phyloP scores from a whole-genome alignment of 1,140 invertebrate species.

The Dryas iulia region DNA sequence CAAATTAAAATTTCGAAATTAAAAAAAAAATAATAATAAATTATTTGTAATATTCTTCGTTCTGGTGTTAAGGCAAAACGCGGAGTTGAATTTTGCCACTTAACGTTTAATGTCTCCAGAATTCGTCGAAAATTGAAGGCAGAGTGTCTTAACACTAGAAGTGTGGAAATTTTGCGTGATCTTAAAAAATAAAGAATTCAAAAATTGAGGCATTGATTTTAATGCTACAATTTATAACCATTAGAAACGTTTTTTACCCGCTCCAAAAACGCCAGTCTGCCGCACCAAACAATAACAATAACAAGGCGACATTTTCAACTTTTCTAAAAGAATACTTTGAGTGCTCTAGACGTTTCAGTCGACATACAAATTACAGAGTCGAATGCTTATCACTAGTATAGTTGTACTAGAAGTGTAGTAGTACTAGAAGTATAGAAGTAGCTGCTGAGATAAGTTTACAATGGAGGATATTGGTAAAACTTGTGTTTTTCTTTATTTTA shows the following conservation, averaged over 20 bases:
- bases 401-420: not conserved
- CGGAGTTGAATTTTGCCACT: no score
- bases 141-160: no score
- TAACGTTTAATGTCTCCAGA: no score
- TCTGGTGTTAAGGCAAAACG: no score
- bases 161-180: no score
- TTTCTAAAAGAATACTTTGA: slow-evolving; percentile 21
- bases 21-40: no score
- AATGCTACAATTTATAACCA: no score
- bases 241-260: not conserved
- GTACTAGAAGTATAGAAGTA: not conserved
- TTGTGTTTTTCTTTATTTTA: not conserved
- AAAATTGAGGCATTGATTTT: no score
- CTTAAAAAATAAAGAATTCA: no score
- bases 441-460: slow-evolving; percentile 20
- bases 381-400: slow-evolving; percentile 19
- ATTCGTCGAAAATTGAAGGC: no score
- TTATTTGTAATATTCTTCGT: no score
- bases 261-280: slow-evolving; percentile 16
- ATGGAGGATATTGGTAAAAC: slow-evolving; percentile 7
- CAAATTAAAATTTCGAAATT: no score
- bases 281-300: slow-evolving; percentile 21
- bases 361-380: slow-evolving; percentile 20
- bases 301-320: slow-evolving; percentile 16
- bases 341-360: slow-evolving; percentile 17